phyloP scores from a whole-genome alignment of 2,113 vertebrate species.

The Notiomystis cincta region DNA sequence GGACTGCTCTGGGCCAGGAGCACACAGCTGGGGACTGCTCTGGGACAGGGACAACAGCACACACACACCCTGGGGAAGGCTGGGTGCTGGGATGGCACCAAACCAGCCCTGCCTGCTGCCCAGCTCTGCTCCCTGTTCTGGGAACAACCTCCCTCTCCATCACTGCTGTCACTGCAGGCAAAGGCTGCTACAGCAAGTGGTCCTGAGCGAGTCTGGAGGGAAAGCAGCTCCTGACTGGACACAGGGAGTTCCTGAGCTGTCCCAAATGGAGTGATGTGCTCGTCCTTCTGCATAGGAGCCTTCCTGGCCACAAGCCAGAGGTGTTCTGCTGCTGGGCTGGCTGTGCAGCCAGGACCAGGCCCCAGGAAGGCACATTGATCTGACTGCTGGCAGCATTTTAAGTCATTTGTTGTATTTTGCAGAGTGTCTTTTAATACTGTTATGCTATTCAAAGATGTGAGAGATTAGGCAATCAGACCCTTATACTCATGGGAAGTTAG shows the following conservation, averaged over 20 bases:
- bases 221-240: background rate
- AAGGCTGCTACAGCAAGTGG: fast-evolving
- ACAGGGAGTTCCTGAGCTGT: background rate
- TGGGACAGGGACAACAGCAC: too few relatives aligned
- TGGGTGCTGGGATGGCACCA: too few relatives aligned
- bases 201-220: background rate
- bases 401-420: background rate
- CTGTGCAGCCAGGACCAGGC: background rate
- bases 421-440: background rate
- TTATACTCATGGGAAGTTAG: background rate
- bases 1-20: too few relatives aligned
- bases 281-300: background rate
- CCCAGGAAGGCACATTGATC: background rate
- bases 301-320: fast-evolving
- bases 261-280: fast-evolving
- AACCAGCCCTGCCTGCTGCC: background rate
- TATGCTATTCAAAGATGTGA: background rate
- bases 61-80: too few relatives aligned
- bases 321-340: fast-evolving
- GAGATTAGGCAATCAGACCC: background rate
- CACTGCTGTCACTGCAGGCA: fast-evolving
- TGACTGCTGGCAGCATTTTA: background rate
- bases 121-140: background rate
- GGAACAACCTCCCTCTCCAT: background rate
- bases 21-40: too few relatives aligned